Percentiles rank a stretch among this genome's conserved stretches.
These are phyloP conservation scores for Chironex yamaguchii DNA, from an alignment of 30 jellyfish, hydroid and myxozoan species.

Conservation along the genomic window DNA sequence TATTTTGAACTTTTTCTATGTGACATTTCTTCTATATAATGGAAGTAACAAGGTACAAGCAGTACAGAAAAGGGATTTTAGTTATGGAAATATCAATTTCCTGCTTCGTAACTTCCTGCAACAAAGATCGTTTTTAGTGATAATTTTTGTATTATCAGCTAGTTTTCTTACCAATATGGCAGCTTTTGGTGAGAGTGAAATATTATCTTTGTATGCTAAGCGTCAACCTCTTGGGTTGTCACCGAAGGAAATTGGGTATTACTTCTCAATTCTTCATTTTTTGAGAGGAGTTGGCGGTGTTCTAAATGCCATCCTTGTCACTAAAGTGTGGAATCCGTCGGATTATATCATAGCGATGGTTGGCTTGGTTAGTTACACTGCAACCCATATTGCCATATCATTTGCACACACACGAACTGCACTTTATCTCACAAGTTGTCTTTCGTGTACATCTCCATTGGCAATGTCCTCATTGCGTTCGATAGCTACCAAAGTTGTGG, in stretches of 20 bases:
- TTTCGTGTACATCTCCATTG: conserved; percentile 53
- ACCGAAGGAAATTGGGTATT: conserved; percentile 57
- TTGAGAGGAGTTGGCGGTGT: conserved; percentile 54
- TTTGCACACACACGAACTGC: not conserved
- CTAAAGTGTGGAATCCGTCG: conserved; percentile 24
- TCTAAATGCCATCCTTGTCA: conserved; percentile 14
- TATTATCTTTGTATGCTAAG: conserved; percentile 29
- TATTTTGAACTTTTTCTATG: conserved; percentile 26
- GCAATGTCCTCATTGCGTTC: conserved; percentile 68
- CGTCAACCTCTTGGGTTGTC: conserved; percentile 58
- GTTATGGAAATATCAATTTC: no score
- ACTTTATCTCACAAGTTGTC: conserved; percentile 12
- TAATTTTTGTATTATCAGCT: conserved; percentile 16
- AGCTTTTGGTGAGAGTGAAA: conserved; percentile 54
- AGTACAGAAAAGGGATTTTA: no score
- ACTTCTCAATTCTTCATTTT: conserved; percentile 22
- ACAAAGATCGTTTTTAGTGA: not conserved
- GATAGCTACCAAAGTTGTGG: conserved; percentile 39
- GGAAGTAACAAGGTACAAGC: no score
- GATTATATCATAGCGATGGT: conserved; percentile 25
- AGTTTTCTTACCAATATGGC: conserved; percentile 61
- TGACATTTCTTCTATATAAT: conserved; percentile 43
- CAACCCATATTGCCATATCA: conserved; percentile 48
- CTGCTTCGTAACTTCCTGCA: not conserved
- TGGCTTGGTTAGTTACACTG: conserved; percentile 49